Evolutionary conservation across 1,140 invertebrate genomes (phyloP), one percentile per base, ranked within the genome.

Genomic region (Frieseomelitta varia): DNA sequence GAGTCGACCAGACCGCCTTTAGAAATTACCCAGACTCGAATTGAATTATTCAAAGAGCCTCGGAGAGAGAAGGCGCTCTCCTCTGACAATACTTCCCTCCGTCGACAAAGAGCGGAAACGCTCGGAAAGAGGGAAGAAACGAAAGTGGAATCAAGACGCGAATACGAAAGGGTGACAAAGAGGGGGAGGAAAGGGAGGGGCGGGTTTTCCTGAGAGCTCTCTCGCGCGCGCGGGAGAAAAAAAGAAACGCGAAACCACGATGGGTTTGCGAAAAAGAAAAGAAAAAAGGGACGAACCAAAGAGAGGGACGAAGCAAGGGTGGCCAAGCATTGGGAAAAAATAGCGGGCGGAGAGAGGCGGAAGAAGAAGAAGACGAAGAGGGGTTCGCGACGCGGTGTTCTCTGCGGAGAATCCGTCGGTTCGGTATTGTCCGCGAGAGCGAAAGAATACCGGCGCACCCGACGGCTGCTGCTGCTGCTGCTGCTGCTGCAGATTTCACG

Each of bases 401-500:
- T 79, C 34, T 75, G 85, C 39, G 39, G 39, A 47, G 39, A 47
- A 47, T 47, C 39, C 39, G 39, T 47, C 39, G 39, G 39, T 8
- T 47, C 39, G 8, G 39, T 79, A 88, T 88, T 82, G 87, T 85
- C 69, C 34, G 4, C 30, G 17, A 11, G 53, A 27, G 51, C n/a
- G 47, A 82, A 47, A 86, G 80, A 88, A 88, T 80, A 53, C 53
- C 69, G 55, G 65, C 61, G 67, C 81, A 78, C 39, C 19, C 47
- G 24, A 68, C 61, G 47, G 53, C 75, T n/a, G 67, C 27, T 47
- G 72, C 51, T 85, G 87, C 39, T n/a, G 67, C 27, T 47, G 53
- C 75, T n/a, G 67, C 27, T 47, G 72, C 51, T 85, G 87, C 39
- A 47, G 39, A 47, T 88, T 80, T 69, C 78, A 67, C 65, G 88